These are phyloP conservation scores for Spongia lamella DNA, from an alignment of 37 sponge, comb jelly and placozoan genomes.

Conservation along the genomic window DNA sequence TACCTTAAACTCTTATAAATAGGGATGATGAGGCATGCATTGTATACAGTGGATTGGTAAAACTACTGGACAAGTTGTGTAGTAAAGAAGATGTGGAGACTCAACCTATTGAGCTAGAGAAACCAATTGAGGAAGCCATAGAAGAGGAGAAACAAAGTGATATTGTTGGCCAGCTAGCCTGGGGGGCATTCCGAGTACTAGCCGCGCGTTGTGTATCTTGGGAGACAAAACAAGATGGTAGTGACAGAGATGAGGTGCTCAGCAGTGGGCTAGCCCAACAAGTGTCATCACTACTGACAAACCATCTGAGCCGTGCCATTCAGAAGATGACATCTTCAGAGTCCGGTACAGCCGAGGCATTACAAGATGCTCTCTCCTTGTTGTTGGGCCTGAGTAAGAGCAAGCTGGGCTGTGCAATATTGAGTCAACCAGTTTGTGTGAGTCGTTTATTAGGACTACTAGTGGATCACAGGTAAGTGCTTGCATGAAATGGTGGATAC, in stretches of 20 bases:
- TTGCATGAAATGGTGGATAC: not conserved
- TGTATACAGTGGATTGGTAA: conserved; percentile 85
- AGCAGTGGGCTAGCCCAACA: conserved; percentile 82
- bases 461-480: conserved; percentile 73
- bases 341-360: conserved; percentile 73
- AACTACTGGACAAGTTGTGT: conserved; percentile 82
- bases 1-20: not conserved
- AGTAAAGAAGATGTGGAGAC: conserved; percentile 38
- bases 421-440: conserved; percentile 88
- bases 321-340: conserved; percentile 69
- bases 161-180: conserved; percentile 49
- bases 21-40: conserved; percentile 79
- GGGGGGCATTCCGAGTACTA: conserved; percentile 90
- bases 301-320: conserved; percentile 88
- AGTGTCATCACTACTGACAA: conserved; percentile 83
- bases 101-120: conserved; percentile 24
- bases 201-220: conserved; percentile 88
- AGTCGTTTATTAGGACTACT: conserved; percentile 87
- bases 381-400: conserved; percentile 83
- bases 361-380: conserved; percentile 89
- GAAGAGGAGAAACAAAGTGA: conserved; percentile 21
- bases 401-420: conserved; percentile 79
- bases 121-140: conserved; percentile 1
- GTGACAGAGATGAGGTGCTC: conserved; percentile 21
- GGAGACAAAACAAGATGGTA: conserved; percentile 61